Base-by-base conservation (phyloP, 2,113 vertebrate species). In the Bubo scandiacus region DNA sequence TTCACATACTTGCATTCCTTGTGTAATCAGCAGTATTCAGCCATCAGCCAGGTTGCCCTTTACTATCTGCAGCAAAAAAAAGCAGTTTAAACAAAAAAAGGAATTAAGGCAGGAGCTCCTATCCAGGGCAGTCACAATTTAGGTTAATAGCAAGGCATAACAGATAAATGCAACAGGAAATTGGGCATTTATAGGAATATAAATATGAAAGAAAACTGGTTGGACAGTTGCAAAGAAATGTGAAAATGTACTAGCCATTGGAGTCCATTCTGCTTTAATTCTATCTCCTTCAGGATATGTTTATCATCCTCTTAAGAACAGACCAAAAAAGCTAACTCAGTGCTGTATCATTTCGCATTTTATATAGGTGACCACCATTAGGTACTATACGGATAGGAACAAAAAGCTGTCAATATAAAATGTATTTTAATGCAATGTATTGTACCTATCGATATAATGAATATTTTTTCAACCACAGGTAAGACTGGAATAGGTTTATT, bases 1-100 rank as follows among this genome's bases (percentile, higher is more conserved):
- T 29, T 38, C 1, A 9, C 0, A 1, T 55, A 15, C 10, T n/a
- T 47, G 2, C 26, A 55, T 55, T 29, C 2, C 2, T 5, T 71
- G 20, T 42, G 45, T 27, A 40, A 67, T 21, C 36, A 62, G 30
- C 36, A 34, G 10, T 10, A 49, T 29, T 66, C 49, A 78, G 36
- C 22, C 20, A 29, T 43, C 16, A 65, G 9, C 18, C 25, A 42
- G 10, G 6, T 27, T 55, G 17, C 3, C 11, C 10, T 74, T 67
- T 65, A 42, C 11, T 25, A 13, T 21, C 1, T 25, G 23, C 10
- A 81, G 23, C n/a, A 43, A 49, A 81, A 71, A n/a, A 23, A 27
- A 22, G 15, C 12, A 16, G 5, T 17, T 21, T 15, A 21, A 16
- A 7, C 40, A 42, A 27, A 80, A 38, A 32, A 26, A 27, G 13